Evolutionary conservation across 2,797 vertebrate species (phyloP), one percentile per base, ranked within the genome.

Genomic region (Arctocebus calabarensis): DNA sequence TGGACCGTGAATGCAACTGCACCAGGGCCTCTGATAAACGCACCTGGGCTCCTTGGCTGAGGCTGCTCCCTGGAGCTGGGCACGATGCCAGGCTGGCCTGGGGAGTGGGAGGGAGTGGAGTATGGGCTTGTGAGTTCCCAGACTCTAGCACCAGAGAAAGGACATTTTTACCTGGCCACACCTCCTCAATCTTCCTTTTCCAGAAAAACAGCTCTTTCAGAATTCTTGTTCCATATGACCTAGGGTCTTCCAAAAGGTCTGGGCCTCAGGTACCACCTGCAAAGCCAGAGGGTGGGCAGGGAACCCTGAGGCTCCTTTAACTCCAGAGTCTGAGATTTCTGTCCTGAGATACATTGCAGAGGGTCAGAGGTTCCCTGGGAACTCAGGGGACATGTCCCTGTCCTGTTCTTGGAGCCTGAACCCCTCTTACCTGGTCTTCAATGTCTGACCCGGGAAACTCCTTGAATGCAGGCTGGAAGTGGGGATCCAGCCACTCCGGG

Each of bases 1-100:
- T 40, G 82, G 89, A n/a, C 4, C 1, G 12, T 11, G 37, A 43
- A 3, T 25, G 16, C 4, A 64, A 59, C 55, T 43, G 29, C 25
- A 23, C 57, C 25, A 1, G 82, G 17, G 66, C 17, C 59, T 88
- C 52, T 48, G 84, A 13, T 14, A 37, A 43, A 40, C 27, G n/a
- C 14, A 0, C 20, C 0, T 2, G 45, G 64, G 62, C 22, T 34
- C 66, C 40, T 8, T 0, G 11, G 61, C 2, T 0, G 0, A 29
- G 0, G 70, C 71, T 43, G 34, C 43, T 91, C 62, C 82, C 37
- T 3, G 16, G 57, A 20, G 57, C 16, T 7, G 16, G 77, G 43
- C 29, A 27, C n/a, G 8, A 29, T 4, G 48, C 9, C 17, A 59
- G 22, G 11, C 9, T 29, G 66, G 74, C 45, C 81, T 3, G 23